Percentiles rank a stretch among this genome's conserved stretches.
phyloP scores from a whole-genome alignment of 2,797 vertebrate species.

The Karalla daura region DNA sequence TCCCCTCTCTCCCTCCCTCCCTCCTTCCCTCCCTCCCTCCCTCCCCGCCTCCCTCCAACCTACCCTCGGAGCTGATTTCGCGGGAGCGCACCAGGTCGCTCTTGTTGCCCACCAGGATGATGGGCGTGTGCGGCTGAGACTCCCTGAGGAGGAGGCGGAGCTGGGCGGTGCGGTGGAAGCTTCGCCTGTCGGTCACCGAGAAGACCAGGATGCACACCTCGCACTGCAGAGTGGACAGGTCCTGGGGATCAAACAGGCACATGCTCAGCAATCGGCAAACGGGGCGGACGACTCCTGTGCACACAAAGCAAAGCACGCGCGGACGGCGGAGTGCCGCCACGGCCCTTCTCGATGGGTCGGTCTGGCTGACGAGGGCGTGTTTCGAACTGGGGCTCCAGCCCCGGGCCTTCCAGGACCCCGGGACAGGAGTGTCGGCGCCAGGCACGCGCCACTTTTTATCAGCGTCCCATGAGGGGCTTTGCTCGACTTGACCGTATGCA shows the following conservation, averaged over 20 bases:
- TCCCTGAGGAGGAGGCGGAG: conserved; percentile 89
- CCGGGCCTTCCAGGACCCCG: not conserved
- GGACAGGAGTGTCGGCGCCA: not conserved
- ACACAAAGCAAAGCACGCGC: too few species aligned
- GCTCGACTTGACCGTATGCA: conserved; percentile 31
- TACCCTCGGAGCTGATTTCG: conserved; percentile 91
- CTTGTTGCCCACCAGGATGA: conserved; percentile 95
- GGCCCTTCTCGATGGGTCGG: too few species aligned
- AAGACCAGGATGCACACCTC: conserved; percentile 93
- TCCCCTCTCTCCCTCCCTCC: conserved; percentile 38
- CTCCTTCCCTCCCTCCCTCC: not conserved
- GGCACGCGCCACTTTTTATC: conserved; percentile 44
- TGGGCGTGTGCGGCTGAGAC: conserved; percentile 87
- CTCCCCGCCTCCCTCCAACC: conserved; percentile 30
- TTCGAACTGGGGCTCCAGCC: not conserved
- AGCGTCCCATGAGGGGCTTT: conserved; percentile 45
- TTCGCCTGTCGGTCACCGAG: conserved; percentile 92
- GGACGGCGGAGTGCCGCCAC: too few species aligned
- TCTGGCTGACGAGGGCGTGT: too few species aligned
- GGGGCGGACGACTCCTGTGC: too few species aligned
- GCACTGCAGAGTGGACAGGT: conserved; percentile 88
- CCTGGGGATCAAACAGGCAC: conserved; percentile 72
- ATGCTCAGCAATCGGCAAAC: conserved; percentile 39
- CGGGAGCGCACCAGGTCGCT: conserved; percentile 92
- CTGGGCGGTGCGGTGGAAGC: conserved; percentile 90